Evolutionary conservation across 2,888 invertebrate genomes (phyloP), one percentile per base, ranked within the genome.

Genomic region (Xiphydria camelus): DNA sequence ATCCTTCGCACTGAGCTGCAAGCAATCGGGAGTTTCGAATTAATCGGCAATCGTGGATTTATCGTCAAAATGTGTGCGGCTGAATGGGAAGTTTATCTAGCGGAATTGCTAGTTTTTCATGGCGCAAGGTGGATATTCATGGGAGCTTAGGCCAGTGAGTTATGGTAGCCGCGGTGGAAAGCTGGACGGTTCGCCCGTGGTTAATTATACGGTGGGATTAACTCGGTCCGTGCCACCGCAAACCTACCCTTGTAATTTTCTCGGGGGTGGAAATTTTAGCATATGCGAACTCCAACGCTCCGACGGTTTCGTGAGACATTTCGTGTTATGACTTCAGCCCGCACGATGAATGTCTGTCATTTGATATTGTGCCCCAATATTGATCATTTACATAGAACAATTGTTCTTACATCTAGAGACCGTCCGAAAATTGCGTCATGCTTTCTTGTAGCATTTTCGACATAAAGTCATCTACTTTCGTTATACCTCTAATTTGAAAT

Each of bases 191-290:
- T 61, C 12, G 63, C 55, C 50, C 52, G 69, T 62, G 69, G 73
- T 71, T 71, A 71, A 73, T 73, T 73, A 71, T 70, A 73, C 69
- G 68, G 63, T 62, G 61, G 68, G 71, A 72, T 73, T 73, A 71
- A 64, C 63, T 59, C 51, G 59, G 61, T 53, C 58, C 55, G 57
- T 55, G 54, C 55, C 54, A 44, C 68, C 66, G 45, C 66, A 63
- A 66, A 62, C 64, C 63, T 57, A 55, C 61, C 61, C 59, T 67
- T 68, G 67, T 71, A 69, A 71, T 70, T 70, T 70, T 68, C 69
- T 70, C 60, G 55, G 55, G 62, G 62, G 59, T 61, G 64, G 62
- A 64, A 68, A 68, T 66, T 68, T 64, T 55, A 61, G 64, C 55
- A 61, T 57, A 47, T 52, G 57, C 54, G 48, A 48, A 49, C 47